Evolutionary conservation across 2,113 vertebrate species (phyloP), one percentile per base, ranked within the genome.

Genomic region (Barbus barbus): DNA sequence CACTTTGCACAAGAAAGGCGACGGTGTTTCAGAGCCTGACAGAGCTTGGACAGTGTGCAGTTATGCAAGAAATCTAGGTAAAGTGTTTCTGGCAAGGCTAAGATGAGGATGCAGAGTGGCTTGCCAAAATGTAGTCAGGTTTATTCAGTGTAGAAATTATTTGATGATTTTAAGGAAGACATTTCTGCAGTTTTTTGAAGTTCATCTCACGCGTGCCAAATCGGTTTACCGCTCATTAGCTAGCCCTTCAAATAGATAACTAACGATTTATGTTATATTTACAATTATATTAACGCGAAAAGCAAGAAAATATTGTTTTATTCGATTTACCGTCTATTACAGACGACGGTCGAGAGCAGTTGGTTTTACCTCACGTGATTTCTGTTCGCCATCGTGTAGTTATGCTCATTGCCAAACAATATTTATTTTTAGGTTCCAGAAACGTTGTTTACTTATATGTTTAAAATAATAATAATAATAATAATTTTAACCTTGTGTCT

Each of bases 1-100:
- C 86, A 46, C 48, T 80, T 86, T 79, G 28, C 75, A 69, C 58
- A 63, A 28, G 76, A 78, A 74, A 53, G 77, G 56, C 65, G 46
- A 79, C 48, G 38, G 67, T 53, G 61, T 72, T 71, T 73, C 71
- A 36, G 18, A 41, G 65, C 83, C 20, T 16, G 31, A 4, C 26
- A 3, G 72, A 75, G 28, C 74, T 77, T 56, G 48, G 20, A 12
- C 28, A 56, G 74, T 14, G 18, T 77, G 46, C 18, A 14, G 51
- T 56, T 22, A 56, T 18, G 18, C 75, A 60, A 33, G 31, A 18
- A 78, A 60, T 60, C 51, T 78, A 58, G 75, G 51, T 78, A 58
- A 78, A 78, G 51, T 31, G 75, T 60, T 60, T 60, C 75, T 78
- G 53, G 51, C 51, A 16, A n/a, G 51, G 51, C 3, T 60, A 13